Conservation (phyloP, 2,797 vertebrate species). For the Taeniopygia guttata region DNA sequence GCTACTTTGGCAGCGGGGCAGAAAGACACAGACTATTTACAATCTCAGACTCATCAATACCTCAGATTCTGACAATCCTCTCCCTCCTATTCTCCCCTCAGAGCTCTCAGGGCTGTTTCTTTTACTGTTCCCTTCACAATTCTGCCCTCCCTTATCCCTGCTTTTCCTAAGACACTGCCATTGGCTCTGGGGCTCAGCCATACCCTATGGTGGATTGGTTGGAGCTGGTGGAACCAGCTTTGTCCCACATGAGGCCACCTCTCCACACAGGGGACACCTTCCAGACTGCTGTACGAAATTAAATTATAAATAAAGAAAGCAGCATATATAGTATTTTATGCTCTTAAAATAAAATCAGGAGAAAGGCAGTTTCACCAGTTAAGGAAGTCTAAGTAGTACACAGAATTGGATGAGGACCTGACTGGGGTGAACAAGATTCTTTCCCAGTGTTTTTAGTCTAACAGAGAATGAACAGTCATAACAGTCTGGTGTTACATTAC, state of each 20-base stretch:
- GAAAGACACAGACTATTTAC: too few relatives aligned
- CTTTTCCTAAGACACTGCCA: accelerated
- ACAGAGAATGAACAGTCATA: not conserved
- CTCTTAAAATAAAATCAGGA: not conserved
- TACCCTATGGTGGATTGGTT: not conserved
- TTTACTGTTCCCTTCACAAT: accelerated
- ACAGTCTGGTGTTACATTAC: not conserved
- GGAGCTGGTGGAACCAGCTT: not conserved
- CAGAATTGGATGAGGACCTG: not conserved
- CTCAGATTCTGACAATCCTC: too few relatives aligned
- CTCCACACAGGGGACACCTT: not conserved
- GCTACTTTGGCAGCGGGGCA: too few relatives aligned
- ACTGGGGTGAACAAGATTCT: accelerated
- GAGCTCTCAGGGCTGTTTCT: not conserved
- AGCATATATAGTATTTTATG: not conserved
- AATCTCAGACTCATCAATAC: too few relatives aligned
- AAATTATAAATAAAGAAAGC: not conserved
- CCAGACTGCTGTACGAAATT: accelerated
- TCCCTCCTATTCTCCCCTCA: accelerated
- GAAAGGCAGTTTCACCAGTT: not conserved
- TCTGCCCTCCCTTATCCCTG: not conserved
- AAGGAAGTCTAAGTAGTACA: not conserved
- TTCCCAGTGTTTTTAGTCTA: not conserved
- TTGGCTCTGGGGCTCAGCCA: accelerated
- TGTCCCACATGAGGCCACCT: not conserved